These are phyloP conservation scores for Sycobia sp. DNA, from an alignment of 1,140 invertebrate genomes.

Conservation along the genomic window DNA sequence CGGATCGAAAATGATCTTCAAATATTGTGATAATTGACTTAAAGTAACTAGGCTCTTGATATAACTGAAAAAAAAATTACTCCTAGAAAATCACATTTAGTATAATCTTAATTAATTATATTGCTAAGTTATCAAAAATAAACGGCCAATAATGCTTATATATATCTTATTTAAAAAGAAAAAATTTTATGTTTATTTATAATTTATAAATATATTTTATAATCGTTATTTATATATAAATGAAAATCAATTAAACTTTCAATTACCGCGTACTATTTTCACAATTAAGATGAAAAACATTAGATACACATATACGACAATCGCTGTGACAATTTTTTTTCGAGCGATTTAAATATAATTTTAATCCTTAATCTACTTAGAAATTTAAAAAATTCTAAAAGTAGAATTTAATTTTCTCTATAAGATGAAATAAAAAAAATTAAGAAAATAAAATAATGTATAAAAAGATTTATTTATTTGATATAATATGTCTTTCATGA, in stretches of 20 bases:
- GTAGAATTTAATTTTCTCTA: conserved; percentile 2
- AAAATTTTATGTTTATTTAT: conserved; percentile 26
- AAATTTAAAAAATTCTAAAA: too few species aligned
- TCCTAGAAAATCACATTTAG: conserved; percentile 14
- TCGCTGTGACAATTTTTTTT: conserved; percentile 33
- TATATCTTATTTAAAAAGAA: conserved; percentile 24
- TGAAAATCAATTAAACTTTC: conserved; percentile 18
- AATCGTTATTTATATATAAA: conserved; percentile 7
- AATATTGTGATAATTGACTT: conserved; percentile 32
- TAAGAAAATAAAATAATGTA: conserved; percentile 6
- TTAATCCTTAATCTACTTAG: neutral
- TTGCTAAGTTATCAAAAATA: conserved; percentile 22
- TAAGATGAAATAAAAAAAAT: neutral
- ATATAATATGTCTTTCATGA: neutral
- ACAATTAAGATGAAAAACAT: conserved; percentile 1
- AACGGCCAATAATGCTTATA: conserved; percentile 32
- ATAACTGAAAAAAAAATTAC: conserved; percentile 3
- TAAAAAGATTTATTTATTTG: conserved; percentile 16
- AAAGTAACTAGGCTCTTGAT: neutral
- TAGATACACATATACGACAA: conserved; percentile 20
- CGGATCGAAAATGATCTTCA: conserved; percentile 10
- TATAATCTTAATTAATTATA: conserved; percentile 19
- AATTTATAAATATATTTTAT: conserved; percentile 30
- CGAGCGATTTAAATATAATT: conserved; percentile 12
- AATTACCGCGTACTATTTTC: conserved; percentile 16